Conservation (phyloP, 37 sponge, comb jelly and placozoan genomes). For the Crambe crambe region DNA sequence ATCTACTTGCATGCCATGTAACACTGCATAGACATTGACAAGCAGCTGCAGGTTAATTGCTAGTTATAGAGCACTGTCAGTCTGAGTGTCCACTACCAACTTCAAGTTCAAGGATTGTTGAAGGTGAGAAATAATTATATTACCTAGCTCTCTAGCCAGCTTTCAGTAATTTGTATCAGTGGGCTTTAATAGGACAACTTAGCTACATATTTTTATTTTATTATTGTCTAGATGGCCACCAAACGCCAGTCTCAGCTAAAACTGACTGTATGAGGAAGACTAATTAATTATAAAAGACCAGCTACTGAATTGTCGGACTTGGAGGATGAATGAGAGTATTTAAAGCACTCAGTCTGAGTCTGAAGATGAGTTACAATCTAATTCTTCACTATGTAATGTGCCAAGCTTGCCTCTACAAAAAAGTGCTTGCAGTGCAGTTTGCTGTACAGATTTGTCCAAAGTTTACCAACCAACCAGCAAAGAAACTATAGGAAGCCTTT, state of each 20-base stretch:
- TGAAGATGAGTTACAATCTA: not conserved
- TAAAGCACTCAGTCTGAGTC: not conserved
- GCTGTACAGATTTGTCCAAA: not conserved
- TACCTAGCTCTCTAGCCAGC: no score
- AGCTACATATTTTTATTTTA: no score
- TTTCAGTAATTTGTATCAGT: no score
- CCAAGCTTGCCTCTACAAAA: not conserved
- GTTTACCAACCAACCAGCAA: not conserved
- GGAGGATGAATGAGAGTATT: no score
- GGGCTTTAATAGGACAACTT: no score
- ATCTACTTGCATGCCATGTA: no score
- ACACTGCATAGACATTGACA: no score
- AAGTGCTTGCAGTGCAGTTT: not conserved
- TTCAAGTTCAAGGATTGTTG: no score
- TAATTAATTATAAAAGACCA: not conserved
- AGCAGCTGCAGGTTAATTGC: no score
- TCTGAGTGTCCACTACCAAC: no score
- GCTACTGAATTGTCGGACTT: not conserved
- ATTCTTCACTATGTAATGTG: not conserved
- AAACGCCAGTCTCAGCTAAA: not conserved
- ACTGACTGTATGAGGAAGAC: not conserved
- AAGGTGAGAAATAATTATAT: no score
- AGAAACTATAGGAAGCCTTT: not conserved
- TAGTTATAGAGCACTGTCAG: no score
- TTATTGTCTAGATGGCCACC: not conserved